Evolutionary conservation across 2,797 vertebrate genomes (phyloP).

Genomic region (Periparus ater): DNA sequence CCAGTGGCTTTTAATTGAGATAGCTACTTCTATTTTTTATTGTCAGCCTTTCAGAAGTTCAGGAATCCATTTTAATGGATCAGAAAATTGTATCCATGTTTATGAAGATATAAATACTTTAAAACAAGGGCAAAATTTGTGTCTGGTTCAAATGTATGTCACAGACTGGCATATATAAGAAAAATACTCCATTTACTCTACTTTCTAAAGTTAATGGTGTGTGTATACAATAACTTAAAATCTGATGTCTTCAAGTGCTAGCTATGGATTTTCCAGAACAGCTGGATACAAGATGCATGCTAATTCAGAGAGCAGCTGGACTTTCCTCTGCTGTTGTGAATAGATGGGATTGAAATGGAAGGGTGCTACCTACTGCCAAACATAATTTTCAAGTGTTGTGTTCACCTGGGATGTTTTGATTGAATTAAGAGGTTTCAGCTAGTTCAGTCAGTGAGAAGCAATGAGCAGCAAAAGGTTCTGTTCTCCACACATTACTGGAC

Average conservation of each 20-base stretch:
- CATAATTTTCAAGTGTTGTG: not conserved
- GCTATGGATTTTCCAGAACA: slow-evolving; percentile 19
- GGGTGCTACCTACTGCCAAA: not conserved
- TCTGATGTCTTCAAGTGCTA: slow-evolving; percentile 34
- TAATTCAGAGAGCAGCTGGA: not conserved
- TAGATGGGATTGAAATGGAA: not conserved
- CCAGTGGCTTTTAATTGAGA: slow-evolving; percentile 47
- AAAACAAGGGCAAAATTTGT: not conserved
- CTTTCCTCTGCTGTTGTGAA: not conserved
- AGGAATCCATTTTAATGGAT: slow-evolving; percentile 14
- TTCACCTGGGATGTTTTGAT: not conserved
- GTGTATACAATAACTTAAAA: slow-evolving; percentile 24
- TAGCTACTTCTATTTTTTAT: not conserved
- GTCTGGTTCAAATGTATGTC: not conserved
- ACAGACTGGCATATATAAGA: not conserved
- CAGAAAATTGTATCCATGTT: slow-evolving; percentile 12
- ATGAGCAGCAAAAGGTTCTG: not conserved
- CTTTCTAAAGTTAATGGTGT: slow-evolving; percentile 35
- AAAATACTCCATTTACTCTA: not conserved
- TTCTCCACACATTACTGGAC: not conserved
- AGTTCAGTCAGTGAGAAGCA: not conserved
- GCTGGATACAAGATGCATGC: not conserved
- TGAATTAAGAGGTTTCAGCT: slow-evolving; percentile 7
- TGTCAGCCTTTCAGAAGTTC: slow-evolving; percentile 26
- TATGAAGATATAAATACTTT: not conserved